Percentiles rank a stretch among this genome's conserved stretches.
Conservation (phyloP, 2,797 vertebrate genomes). For the Girardinus metallicus region DNA sequence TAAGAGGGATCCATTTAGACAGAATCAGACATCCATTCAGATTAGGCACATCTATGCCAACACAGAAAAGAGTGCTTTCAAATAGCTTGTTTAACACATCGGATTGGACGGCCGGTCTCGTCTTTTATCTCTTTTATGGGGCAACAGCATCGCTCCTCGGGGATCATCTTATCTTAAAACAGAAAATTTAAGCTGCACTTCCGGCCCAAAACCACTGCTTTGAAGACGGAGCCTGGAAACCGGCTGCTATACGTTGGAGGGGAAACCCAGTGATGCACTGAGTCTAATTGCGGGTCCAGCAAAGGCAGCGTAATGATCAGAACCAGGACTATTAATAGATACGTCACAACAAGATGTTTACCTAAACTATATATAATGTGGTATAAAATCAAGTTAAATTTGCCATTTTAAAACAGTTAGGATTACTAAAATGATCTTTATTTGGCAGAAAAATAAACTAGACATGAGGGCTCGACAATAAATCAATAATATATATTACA, state of each 20-base stretch:
- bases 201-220: conserved; percentile 48
- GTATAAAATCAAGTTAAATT: not conserved
- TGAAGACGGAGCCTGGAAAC: conserved; percentile 52
- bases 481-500: too few relatives aligned
- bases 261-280: conserved; percentile 27
- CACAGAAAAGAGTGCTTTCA: conserved; percentile 14
- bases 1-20: conserved; percentile 23
- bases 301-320: conserved; percentile 15
- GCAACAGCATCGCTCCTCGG: conserved; percentile 39
- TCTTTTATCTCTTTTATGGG: conserved; percentile 31
- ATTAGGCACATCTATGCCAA: conserved; percentile 25
- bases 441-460: not conserved
- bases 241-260: conserved; percentile 43
- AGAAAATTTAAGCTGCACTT: conserved; percentile 45
- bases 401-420: not conserved
- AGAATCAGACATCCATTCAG: conserved; percentile 31
- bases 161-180: conserved; percentile 64
- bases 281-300: conserved; percentile 25
- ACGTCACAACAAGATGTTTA: not conserved
- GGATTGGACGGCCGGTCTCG: conserved; percentile 37
- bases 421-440: not conserved
- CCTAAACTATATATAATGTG: not conserved
- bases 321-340: not conserved
- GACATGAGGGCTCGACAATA: too few relatives aligned
- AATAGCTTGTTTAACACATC: conserved; percentile 35